Evolutionary conservation across 2,113 vertebrate genomes (phyloP).

Genomic region (Nansenia antarctica): DNA sequence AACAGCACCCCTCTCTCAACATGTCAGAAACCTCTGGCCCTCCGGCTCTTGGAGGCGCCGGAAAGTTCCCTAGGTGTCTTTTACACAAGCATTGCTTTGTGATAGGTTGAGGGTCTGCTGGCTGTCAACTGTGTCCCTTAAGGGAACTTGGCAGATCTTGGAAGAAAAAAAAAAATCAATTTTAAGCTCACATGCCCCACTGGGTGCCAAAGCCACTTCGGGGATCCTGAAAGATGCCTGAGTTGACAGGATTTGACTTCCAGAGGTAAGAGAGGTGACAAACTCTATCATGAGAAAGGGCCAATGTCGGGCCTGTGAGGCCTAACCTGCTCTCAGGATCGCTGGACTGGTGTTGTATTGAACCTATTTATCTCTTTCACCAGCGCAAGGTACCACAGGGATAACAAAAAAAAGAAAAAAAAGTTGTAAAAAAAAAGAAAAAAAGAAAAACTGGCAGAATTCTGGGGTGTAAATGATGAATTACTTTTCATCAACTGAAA

Average conservation of each 20-base stretch:
- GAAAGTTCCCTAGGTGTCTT: constrained; percentile 82
- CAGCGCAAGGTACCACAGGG: constrained; percentile 85
- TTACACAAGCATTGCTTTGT: constrained; percentile 79
- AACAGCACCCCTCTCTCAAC: constrained; percentile 69
- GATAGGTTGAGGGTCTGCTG: constrained; percentile 81
- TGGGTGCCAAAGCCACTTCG: constrained; percentile 95
- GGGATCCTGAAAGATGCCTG: constrained; percentile 90
- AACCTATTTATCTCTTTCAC: constrained; percentile 97
- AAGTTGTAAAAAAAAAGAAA: constrained; percentile 45
- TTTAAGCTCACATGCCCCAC: constrained; percentile 94
- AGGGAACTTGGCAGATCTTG: constrained; percentile 91
- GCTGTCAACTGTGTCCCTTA: constrained; percentile 88
- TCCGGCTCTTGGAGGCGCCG: constrained; percentile 71
- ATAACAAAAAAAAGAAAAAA: constrained; percentile 77
- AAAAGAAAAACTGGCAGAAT: constrained; percentile 86
- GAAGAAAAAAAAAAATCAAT: constrained; percentile 85
- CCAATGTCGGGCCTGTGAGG: constrained; percentile 82
- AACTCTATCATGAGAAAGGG: constrained; percentile 94
- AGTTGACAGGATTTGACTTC: constrained; percentile 95
- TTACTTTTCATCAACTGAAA: constrained; percentile 99
- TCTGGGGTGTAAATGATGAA: constrained; percentile 99
- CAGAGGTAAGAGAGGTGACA: constrained; percentile 98
- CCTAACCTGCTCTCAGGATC: constrained; percentile 88
- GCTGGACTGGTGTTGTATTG: constrained; percentile 82
- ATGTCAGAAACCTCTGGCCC: constrained; percentile 76